Evolutionary conservation across 2,888 invertebrate species (phyloP).

Genomic region (Cinara cedri): DNA sequence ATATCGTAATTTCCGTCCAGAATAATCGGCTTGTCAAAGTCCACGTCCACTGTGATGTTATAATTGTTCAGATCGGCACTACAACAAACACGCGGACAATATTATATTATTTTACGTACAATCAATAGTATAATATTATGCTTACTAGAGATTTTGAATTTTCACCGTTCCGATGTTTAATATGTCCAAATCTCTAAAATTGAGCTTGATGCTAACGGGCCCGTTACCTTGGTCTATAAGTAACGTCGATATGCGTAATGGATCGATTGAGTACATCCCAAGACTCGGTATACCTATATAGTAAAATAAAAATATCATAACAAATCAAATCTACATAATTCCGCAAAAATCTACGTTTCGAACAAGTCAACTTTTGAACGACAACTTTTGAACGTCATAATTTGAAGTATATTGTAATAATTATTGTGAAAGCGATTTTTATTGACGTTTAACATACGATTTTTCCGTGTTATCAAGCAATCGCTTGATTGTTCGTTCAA

Average conservation of each 20-base stretch:
- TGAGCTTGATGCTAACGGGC: slow-evolving; percentile 60
- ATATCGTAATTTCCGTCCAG: slow-evolving; percentile 67
- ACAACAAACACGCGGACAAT: not conserved
- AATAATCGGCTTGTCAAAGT: slow-evolving; percentile 63
- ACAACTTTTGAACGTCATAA: too few species aligned
- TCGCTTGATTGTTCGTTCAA: too few species aligned
- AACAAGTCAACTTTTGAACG: too few species aligned
- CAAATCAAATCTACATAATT: too few species aligned
- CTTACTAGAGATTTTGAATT: slow-evolving; percentile 59
- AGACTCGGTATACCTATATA: slow-evolving; percentile 60
- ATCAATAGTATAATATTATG: not conserved
- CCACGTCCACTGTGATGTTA: slow-evolving; percentile 30
- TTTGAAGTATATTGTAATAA: too few species aligned
- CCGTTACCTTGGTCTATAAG: slow-evolving; percentile 60
- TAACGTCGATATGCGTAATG: slow-evolving; percentile 59
- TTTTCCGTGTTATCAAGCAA: too few species aligned
- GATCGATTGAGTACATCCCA: slow-evolving; percentile 60
- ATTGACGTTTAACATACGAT: too few species aligned
- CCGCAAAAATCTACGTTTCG: too few species aligned
- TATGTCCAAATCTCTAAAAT: slow-evolving; percentile 60
- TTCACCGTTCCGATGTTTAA: slow-evolving; percentile 56
- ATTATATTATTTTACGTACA: not conserved
- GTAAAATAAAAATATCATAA: too few species aligned
- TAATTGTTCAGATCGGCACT: slow-evolving; percentile 35
- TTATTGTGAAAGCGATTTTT: too few species aligned